Base-by-base conservation (phyloP, 2,797 vertebrate species). In the Taenioides sp. region DNA sequence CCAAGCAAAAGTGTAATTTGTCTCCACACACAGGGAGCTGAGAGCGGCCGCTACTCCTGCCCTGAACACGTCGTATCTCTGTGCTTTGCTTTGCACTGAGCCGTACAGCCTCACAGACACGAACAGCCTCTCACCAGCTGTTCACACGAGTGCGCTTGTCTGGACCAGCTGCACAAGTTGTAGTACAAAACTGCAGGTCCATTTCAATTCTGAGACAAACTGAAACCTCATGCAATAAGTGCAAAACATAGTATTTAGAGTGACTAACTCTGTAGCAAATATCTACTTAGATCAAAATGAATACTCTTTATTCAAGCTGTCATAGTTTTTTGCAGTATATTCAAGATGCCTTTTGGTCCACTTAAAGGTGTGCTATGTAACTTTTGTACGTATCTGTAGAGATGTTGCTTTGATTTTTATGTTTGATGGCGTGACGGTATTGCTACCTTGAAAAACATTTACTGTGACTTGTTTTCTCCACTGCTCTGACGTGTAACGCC, bases 11-110 rank as follows among this genome's bases (percentile, higher is more conserved):
- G 73, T 49, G 80, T 87, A 93, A 94, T 94, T 87, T 71, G 86
- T 94, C 93, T 94, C 83, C 74, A 82, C 84, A 82, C 84, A 81
- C 87, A 86, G 82, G 86, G 84, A 88, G 88, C 80, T 79, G 80
- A 82, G 85, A 67, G 84, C 57, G 57, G 67, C 69, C 78, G 75
- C 75, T 52, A 61, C 82, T 79, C 84, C 76, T 40, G 9, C 80
- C 82, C 84, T 77, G 73, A 67, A 89, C 85, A 75, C 58, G 76
- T 81, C 86, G 89, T 86, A 90, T 92, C 89, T 47, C 83, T 78
- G 67, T 86, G 89, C 86, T 90, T 47, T 90, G 86, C 80, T 91
- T 88, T 90, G 81, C 88, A 83, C 75, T 88, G 85, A 87, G 87
- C 87, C 89, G 69, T 91, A 87, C 78, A 54, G 58, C 69, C 70